Evolutionary conservation across 2,113 vertebrate genomes (phyloP), one percentile per base, ranked within the genome.

Genomic region (Tympanuchus pallidicinctus): DNA sequence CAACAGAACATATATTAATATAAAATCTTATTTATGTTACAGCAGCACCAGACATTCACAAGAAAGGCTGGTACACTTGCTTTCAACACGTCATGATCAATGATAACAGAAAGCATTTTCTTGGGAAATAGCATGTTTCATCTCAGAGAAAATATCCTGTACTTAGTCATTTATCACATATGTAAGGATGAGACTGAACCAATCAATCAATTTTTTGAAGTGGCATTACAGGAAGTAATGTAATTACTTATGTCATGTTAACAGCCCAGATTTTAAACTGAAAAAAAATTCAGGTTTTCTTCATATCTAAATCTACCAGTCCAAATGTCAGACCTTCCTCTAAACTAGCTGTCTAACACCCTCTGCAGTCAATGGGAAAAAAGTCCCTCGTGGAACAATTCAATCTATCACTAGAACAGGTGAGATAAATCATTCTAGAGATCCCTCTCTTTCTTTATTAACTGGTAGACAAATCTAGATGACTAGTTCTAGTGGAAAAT

Each of bases 251-350:
- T 43, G 34, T 20, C 19, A 56, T 14, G 28, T 24, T 66, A 40
- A 45, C 7, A 50, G 13, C 10, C 21, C 45, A 59, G 40, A 66
- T 32, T 75, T 75, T 56, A 71, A 83, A 10, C 11, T 66, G 45
- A 70, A 75, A 74, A 74, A 75, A 90, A 27, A 3, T 15, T 21
- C 32, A 50, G 17, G 11, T 4, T 71, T 18, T 83, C 15, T 6
- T 82, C 3, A 16, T 54, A 38, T 19, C 11, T 36, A 36, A 42
- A 9, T 65, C n/a, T 79, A 48, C 22, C 2, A 48, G 10, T 70
- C 17, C 59, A 70, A 54, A 79, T 0, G 1, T 32, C 16, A 70
- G 11, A 1, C 1, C 0, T 19, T 22, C 48, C 13, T 86, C 45
- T 38, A 74, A 74, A 74, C 28, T 60, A 67, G 22, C 13, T 65